Percentiles rank a stretch among this genome's conserved stretches.
phyloP scores from a whole-genome alignment of 2,888 invertebrate genomes.

The Erebia palarica region DNA sequence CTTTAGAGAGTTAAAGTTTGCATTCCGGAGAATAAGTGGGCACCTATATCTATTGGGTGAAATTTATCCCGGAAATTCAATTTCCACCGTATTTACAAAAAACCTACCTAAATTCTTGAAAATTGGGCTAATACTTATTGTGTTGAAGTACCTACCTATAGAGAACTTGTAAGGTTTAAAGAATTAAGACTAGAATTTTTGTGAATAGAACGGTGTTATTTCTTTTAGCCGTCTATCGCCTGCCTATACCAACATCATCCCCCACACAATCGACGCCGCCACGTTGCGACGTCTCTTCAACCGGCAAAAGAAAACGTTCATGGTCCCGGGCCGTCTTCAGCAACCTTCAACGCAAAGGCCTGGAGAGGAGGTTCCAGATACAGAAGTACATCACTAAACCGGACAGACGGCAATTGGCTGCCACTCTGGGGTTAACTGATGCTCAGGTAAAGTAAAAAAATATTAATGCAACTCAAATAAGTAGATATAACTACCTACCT shows the following conservation, averaged over 20 bases:
- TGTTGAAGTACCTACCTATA: too few relatives aligned
- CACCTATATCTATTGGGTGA: too few relatives aligned
- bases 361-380: constrained; percentile 95
- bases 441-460: constrained; percentile 86
- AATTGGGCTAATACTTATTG: too few relatives aligned
- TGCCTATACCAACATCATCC: constrained; percentile 66
- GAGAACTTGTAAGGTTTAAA: too few relatives aligned
- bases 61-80: too few relatives aligned
- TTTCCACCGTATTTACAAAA: too few relatives aligned
- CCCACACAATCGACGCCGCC: constrained; percentile 65
- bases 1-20: too few relatives aligned
- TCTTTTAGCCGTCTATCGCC: constrained; percentile 63
- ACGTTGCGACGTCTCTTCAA: constrained; percentile 78
- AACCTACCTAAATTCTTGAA: too few relatives aligned
- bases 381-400: constrained; percentile 98
- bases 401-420: constrained; percentile 94
- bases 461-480: too few relatives aligned
- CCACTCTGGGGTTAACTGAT: constrained; percentile 95
- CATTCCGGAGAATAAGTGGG: too few relatives aligned
- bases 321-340: constrained; percentile 98
- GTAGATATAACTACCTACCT: too few relatives aligned
- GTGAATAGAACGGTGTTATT: neutral
- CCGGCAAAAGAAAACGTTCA: constrained; percentile 91
- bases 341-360: constrained; percentile 95
- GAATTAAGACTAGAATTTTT: too few relatives aligned